Evolutionary conservation across 2,797 vertebrate genomes (phyloP).

Genomic region (Falco novaeseelandiae): DNA sequence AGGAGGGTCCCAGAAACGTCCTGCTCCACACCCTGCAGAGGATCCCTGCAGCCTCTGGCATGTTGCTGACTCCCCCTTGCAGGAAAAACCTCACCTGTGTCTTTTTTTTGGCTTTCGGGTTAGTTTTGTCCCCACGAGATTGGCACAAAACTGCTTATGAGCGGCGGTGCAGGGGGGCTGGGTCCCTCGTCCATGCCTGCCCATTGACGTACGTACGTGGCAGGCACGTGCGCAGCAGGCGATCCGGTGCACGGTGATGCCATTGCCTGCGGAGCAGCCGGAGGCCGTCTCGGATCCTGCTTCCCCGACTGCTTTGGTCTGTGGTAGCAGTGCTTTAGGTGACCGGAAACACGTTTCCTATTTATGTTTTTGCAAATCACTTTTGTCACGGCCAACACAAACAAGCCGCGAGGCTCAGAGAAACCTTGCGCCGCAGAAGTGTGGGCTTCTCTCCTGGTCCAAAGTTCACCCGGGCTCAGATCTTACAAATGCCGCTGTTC

Average conservation of each 20-base stretch:
- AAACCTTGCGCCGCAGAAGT: neutral
- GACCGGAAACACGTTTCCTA: neutral
- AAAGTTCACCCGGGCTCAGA: neutral
- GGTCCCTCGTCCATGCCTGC: rapidly evolving
- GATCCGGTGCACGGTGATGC: rapidly evolving
- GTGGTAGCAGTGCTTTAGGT: neutral
- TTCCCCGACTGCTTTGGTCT: neutral
- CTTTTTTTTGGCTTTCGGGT: neutral
- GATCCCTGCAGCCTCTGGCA: neutral
- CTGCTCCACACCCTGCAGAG: rapidly evolving
- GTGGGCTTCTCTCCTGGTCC: neutral
- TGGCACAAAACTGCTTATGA: neutral
- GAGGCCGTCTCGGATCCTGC: rapidly evolving
- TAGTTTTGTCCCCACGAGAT: rapidly evolving
- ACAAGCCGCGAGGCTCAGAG: neutral
- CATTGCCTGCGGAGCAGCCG: rapidly evolving
- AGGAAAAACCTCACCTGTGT: neutral
- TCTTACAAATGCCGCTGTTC: neutral
- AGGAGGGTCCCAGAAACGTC: neutral
- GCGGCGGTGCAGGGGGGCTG: rapidly evolving
- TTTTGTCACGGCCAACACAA: rapidly evolving
- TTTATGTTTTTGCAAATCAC: neutral
- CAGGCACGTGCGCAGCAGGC: rapidly evolving
- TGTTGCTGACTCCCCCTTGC: rapidly evolving
- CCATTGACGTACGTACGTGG: rapidly evolving